Evolutionary conservation across 2,888 invertebrate genomes (phyloP).

Genomic region (Thalpophila matura): DNA sequence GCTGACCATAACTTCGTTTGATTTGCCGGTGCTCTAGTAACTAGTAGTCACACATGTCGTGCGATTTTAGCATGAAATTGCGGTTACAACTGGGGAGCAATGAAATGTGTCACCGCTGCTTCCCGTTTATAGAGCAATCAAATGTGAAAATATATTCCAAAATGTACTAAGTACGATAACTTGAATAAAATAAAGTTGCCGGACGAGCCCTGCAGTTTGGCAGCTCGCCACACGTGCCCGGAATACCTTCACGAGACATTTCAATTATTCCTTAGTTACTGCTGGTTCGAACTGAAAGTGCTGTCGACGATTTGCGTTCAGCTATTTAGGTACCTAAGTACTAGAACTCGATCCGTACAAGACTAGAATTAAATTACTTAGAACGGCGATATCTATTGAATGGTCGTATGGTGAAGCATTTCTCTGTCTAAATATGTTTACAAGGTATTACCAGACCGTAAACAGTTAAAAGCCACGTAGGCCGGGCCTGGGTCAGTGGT

Average conservation of each 20-base stretch:
- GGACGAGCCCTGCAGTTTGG: constrained; percentile 68
- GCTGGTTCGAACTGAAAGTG: constrained; percentile 54
- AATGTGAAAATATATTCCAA: constrained; percentile 67
- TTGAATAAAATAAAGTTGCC: constrained; percentile 64
- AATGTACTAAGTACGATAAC: constrained; percentile 62
- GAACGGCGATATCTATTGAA: constrained; percentile 68
- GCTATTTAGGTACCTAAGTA: constrained; percentile 69
- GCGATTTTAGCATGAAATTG: constrained; percentile 77
- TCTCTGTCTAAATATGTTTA: constrained; percentile 80
- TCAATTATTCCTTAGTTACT: constrained; percentile 75
- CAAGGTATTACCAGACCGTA: constrained; percentile 76
- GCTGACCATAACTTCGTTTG: constrained; percentile 78
- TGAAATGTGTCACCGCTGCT: constrained; percentile 66
- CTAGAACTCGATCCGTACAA: constrained; percentile 69
- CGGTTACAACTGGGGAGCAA: constrained; percentile 62
- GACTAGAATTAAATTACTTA: constrained; percentile 74
- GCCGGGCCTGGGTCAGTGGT: constrained; percentile 71
- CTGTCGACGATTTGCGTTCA: constrained; percentile 70
- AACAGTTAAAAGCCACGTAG: constrained; percentile 73
- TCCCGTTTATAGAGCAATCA: constrained; percentile 63
- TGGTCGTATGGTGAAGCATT: constrained; percentile 79
- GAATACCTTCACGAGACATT: constrained; percentile 72
- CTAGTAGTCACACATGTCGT: constrained; percentile 75
- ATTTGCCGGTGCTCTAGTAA: constrained; percentile 77
- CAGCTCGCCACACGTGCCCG: constrained; percentile 75